phyloP scores from a whole-genome alignment of 1,140 invertebrate genomes.

The Ephestia elutella region DNA sequence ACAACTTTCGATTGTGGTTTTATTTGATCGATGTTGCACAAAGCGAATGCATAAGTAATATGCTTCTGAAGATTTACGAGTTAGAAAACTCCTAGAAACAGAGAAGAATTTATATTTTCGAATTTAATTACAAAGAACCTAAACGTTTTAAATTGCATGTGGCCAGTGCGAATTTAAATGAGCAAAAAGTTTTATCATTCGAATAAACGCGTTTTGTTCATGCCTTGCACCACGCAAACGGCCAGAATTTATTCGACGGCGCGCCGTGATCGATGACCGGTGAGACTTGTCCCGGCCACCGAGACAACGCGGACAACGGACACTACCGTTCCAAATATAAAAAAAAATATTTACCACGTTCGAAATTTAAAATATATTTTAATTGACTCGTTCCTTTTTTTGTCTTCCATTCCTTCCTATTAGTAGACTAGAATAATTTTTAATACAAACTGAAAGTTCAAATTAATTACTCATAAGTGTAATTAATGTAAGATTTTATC shows the following conservation, averaged over 20 bases:
- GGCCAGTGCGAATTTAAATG: background rate
- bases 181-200: background rate
- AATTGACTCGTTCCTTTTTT: constrained; percentile 19
- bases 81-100: background rate
- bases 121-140: background rate
- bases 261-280: constrained; percentile 58
- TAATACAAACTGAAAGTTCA: constrained; percentile 7
- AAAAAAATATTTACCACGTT: constrained; percentile 32
- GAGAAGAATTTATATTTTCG: no score
- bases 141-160: background rate
- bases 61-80: background rate
- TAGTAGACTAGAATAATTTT: background rate
- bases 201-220: constrained; percentile 9
- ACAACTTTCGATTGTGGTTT: constrained; percentile 4
- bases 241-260: constrained; percentile 58
- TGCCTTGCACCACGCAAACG: constrained; percentile 26
- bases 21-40: constrained; percentile 1
- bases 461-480: background rate
- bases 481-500: no score
- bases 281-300: constrained; percentile 37
- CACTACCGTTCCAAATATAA: constrained; percentile 47
- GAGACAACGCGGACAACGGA: constrained; percentile 45
- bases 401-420: background rate
- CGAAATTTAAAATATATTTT: constrained; percentile 30
- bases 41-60: background rate